Base-by-base conservation (phyloP, 2,888 invertebrate genomes). In the Barypeithes pellucidus region DNA sequence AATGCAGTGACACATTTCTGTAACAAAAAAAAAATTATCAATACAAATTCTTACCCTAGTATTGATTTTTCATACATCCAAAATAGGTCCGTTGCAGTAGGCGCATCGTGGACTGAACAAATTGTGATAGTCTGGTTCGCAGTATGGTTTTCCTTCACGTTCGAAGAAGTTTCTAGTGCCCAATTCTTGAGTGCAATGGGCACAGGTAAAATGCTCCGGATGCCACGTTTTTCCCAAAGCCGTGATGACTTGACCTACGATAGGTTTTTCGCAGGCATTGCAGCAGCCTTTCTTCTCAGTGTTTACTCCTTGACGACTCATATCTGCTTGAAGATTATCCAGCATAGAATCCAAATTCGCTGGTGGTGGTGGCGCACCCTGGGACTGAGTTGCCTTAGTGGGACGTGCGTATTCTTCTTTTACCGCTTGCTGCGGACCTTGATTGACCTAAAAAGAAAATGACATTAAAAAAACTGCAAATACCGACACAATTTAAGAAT, bases 201-300 rank as follows among this genome's bases (percentile, higher is more conserved):
- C 95, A 89, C 99, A 99, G 74, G 94, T 95, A 88, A 99, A 99
- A 87, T 99, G 99, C 88, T 99, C 99, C 57, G 98, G 98, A 87
- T 99, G 99, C 98, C 98, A 99, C 77, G 98, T 98, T 87, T 97
- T 95, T 67, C 98, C 99, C 86, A 99, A 86, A 18, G 99, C 99
- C 76, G 98, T 99, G 85, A 97, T 96, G 80, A 97, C 94, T 92
- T 98, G 98, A 81, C 99, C 99, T 75, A 99, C 97, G 87, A 99
- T 99, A 78, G 99, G 97, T 84, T 99, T 99, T 87, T 97, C 96
- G 90, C 99, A 99, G 80, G 97, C 97, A 85, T 92, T 97, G 92
- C 99, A 99, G 89, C 98, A 97, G 83, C 99, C 99, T 89, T 99
- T 99, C 86, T 99, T 98, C 82, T 98, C 97, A 77, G 98, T 98